Percentiles rank a stretch among this genome's conserved stretches.
Conservation (phyloP, 1,140 invertebrate species). For the Apis dorsata region DNA sequence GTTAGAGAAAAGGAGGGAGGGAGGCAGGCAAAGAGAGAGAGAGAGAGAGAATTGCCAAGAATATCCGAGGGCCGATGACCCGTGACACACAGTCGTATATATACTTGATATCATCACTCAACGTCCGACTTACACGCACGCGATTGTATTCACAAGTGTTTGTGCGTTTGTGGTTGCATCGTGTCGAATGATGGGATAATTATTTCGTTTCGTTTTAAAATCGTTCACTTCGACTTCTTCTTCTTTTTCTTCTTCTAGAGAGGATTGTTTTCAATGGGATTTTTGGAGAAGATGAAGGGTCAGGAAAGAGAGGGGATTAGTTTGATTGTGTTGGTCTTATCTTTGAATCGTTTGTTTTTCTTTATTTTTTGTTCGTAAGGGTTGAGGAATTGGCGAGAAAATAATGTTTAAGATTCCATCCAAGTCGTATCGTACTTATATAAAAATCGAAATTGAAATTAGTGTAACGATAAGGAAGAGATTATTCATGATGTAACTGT, state of each 20-base stretch:
- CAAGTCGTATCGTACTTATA: no score
- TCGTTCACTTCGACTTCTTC: neutral
- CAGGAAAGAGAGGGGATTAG: no score
- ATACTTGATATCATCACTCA: constrained; percentile 54
- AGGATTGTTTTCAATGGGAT: no score
- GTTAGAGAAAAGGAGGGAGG: neutral
- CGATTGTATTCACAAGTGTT: neutral
- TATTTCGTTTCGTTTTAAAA: neutral
- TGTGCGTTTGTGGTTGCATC: constrained; percentile 8
- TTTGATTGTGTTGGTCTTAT: no score
- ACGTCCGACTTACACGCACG: constrained; percentile 46
- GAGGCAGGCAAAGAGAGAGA: constrained; percentile 35
- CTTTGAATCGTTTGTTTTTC: no score
- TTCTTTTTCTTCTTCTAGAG: neutral
- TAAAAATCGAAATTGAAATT: no score
- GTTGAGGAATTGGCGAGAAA: no score
- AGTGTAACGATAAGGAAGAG: no score
- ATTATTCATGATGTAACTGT: no score
- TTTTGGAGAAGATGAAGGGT: no score
- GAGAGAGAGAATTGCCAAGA: constrained; percentile 53
- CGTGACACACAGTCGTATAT: constrained; percentile 59
- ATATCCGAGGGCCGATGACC: constrained; percentile 62
- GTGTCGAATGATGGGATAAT: neutral
- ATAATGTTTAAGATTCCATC: no score
- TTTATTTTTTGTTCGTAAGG: no score